A percentile compares a stretch with the other conserved stretches of the same genome.
These are phyloP conservation scores for Macroramphosus scolopax DNA, from an alignment of 2,797 vertebrate genomes.

Conservation along the genomic window DNA sequence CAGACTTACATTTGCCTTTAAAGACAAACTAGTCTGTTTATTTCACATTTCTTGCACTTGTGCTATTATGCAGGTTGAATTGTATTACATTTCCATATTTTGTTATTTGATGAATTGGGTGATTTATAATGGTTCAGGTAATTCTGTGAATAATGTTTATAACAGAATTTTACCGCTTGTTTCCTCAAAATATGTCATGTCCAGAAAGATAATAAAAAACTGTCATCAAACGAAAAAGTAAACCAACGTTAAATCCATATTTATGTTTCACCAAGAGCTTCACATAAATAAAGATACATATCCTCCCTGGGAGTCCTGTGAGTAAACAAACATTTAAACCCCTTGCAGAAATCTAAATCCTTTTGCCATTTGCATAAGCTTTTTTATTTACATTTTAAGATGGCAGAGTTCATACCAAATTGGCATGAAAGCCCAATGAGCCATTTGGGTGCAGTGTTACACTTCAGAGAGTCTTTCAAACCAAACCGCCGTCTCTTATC, in stretches of 20 bases:
- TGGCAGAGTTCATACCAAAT: slow-evolving; percentile 66
- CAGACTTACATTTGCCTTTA: not conserved
- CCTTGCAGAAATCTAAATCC: slow-evolving; percentile 40
- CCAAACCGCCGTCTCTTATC: slow-evolving; percentile 57
- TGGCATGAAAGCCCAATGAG: slow-evolving; percentile 64
- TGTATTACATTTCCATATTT: too few species aligned
- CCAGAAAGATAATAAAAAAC: slow-evolving; percentile 10
- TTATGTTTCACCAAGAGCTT: slow-evolving; percentile 32
- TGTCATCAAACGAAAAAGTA: slow-evolving; percentile 26
- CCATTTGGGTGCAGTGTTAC: slow-evolving; percentile 50
- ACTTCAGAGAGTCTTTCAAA: slow-evolving; percentile 71
- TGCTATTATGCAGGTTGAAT: too few species aligned
- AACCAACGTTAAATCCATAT: slow-evolving; percentile 26
- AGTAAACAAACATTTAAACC: slow-evolving; percentile 52
- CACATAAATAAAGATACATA: slow-evolving; percentile 7
- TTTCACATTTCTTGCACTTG: too few species aligned
- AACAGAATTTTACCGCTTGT: not conserved
- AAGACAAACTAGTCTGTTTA: slow-evolving; percentile 3
- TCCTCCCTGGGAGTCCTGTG: slow-evolving; percentile 18
- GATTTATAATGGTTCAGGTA: too few species aligned
- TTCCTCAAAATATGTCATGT: slow-evolving; percentile 2
- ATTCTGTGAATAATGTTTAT: too few species aligned
- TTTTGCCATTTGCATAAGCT: slow-evolving; percentile 56
- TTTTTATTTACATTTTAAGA: slow-evolving; percentile 62
- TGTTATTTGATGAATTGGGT: too few species aligned